Conservation (phyloP, 2,888 invertebrate genomes). For the Xestia sexstrigata region DNA sequence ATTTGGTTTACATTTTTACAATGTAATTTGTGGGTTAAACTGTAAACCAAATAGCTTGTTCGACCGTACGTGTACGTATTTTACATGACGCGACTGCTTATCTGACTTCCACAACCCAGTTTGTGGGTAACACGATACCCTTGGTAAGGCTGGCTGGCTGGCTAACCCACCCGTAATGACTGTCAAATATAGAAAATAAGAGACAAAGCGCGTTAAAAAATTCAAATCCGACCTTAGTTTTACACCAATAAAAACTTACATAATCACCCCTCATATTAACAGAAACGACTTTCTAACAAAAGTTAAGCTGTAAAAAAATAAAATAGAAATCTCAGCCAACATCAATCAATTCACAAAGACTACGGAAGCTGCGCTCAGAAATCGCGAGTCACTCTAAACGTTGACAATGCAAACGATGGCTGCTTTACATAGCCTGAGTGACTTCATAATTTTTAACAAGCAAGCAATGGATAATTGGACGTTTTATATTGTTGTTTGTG, state of each 20-base stretch:
- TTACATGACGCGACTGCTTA: not conserved
- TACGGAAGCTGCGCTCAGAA: constrained; percentile 48
- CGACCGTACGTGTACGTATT: not conserved
- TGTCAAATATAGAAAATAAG: not conserved
- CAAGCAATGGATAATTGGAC: constrained; percentile 59
- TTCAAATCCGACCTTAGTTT: not conserved
- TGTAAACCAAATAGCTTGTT: too few species aligned
- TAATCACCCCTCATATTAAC: constrained; percentile 18
- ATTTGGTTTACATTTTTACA: too few species aligned
- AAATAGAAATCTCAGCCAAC: constrained; percentile 62
- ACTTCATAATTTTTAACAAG: constrained; percentile 68
- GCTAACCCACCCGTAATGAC: not conserved
- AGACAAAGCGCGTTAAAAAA: constrained; percentile 1
- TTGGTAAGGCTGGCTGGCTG: not conserved
- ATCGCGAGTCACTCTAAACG: constrained; percentile 64
- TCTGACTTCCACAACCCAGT: not conserved
- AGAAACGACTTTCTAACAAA: constrained; percentile 33
- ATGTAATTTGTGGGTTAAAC: too few species aligned
- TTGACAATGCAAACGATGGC: constrained; percentile 59
- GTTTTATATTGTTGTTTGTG: constrained; percentile 34
- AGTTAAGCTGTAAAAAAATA: constrained; percentile 34
- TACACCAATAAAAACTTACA: not conserved
- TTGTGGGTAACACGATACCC: not conserved
- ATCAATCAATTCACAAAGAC: constrained; percentile 63
- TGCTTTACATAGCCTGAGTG: constrained; percentile 57